Evolutionary conservation across 2,113 vertebrate species (phyloP).

Genomic region (Labeo rohita): DNA sequence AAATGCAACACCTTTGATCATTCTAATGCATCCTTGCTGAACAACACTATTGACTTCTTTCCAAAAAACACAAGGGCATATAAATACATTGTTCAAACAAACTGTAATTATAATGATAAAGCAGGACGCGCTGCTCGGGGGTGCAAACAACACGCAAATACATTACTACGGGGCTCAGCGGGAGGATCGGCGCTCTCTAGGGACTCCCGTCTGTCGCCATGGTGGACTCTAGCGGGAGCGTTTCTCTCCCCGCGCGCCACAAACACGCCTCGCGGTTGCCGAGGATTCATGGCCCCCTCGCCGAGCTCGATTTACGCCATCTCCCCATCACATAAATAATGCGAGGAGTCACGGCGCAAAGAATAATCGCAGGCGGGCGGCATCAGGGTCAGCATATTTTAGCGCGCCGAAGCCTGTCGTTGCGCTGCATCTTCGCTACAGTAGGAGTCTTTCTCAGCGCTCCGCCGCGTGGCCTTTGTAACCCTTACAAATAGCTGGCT

Average conservation of each 20-base stretch:
- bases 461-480: slow-evolving; percentile 36
- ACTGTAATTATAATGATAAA: slow-evolving; percentile 47
- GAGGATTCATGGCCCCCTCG: slow-evolving; percentile 53
- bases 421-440: slow-evolving; percentile 1
- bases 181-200: slow-evolving; percentile 37
- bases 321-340: slow-evolving; percentile 58
- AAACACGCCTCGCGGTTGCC: slow-evolving; percentile 41
- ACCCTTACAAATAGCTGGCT: slow-evolving; percentile 51
- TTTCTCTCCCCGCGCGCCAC: slow-evolving; percentile 40
- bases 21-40: neutral
- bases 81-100: neutral
- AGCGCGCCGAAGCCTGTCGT: slow-evolving; percentile 13
- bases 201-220: slow-evolving; percentile 52
- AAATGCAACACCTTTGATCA: neutral
- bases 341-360: slow-evolving; percentile 53
- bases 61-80: neutral
- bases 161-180: slow-evolving; percentile 43
- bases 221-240: slow-evolving; percentile 44
- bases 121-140: slow-evolving; percentile 6
- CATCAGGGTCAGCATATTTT: slow-evolving; percentile 57
- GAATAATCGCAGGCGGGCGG: slow-evolving; percentile 50
- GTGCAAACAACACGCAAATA: slow-evolving; percentile 42
- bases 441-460: too few relatives aligned
- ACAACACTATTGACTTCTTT: neutral
- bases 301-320: slow-evolving; percentile 49